These are phyloP conservation scores for Luperina nickerlii DNA, from an alignment of 2,888 invertebrate genomes.

Conservation along the genomic window DNA sequence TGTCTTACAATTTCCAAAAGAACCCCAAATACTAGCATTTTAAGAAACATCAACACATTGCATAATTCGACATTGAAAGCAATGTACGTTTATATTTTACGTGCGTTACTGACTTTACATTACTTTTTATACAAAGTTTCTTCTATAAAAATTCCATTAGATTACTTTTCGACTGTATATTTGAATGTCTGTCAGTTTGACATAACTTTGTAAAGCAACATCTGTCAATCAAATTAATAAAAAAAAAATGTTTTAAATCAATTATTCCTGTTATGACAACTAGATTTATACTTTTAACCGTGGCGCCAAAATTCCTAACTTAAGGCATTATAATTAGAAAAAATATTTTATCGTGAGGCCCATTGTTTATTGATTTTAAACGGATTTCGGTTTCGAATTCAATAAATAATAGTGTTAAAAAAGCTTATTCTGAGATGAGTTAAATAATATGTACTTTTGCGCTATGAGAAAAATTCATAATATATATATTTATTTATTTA, in stretches of 20 bases:
- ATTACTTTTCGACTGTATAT: constrained; percentile 71
- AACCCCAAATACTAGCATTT: constrained; percentile 17
- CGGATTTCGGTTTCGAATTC: neutral
- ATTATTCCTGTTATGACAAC: constrained; percentile 43
- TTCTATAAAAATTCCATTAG: constrained; percentile 70
- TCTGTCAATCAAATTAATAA: constrained; percentile 65
- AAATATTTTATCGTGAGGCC: neutral
- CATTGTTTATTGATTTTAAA: neutral
- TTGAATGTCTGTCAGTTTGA: constrained; percentile 73
- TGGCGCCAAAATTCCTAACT: constrained; percentile 43
- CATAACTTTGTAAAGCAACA: constrained; percentile 66
- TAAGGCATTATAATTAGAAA: neutral
- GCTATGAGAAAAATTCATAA: neutral
- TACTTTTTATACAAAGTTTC: constrained; percentile 46
- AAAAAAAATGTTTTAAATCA: constrained; percentile 32
- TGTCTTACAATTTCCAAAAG: neutral
- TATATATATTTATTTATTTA: too few species aligned
- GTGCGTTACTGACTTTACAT: constrained; percentile 27
- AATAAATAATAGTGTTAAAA: too few species aligned
- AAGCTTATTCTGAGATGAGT: neutral
- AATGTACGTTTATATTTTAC: constrained; percentile 49
- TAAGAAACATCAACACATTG: constrained; percentile 24
- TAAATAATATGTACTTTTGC: neutral
- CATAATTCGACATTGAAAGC: constrained; percentile 50
- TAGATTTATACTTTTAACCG: constrained; percentile 2